phyloP scores from a whole-genome alignment of 2,888 invertebrate species.

The Daptonema setosum region DNA sequence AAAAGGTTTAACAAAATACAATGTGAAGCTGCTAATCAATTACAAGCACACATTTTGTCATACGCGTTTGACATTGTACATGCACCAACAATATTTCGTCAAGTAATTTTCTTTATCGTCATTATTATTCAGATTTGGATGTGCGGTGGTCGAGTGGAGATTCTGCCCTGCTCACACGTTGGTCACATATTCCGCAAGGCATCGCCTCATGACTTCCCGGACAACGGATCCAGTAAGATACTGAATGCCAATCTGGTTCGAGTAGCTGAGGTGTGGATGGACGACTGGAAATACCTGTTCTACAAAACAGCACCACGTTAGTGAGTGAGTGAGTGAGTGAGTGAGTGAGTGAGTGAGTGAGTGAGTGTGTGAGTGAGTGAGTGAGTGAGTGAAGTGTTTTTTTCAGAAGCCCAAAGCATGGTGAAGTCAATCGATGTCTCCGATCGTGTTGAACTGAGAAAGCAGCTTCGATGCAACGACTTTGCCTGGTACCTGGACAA shows the following conservation, averaged over 20 bases:
- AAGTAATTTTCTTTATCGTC: background rate
- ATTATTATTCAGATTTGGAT: conserved; percentile 22
- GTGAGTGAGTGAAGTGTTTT: background rate
- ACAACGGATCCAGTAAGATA: conserved; percentile 27
- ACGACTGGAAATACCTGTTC: conserved; percentile 32
- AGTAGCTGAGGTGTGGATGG: conserved; percentile 37
- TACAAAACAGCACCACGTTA: conserved; percentile 25
- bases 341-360: background rate
- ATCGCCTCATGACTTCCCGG: conserved; percentile 36
- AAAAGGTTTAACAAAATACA: too few relatives aligned
- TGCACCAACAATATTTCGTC: too few relatives aligned
- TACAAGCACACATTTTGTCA: too few relatives aligned
- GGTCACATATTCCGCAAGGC: conserved; percentile 27
- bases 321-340: conserved; percentile 5
- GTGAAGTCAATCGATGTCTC: conserved; percentile 18
- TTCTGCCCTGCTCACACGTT: conserved; percentile 26
- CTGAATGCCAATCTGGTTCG: conserved; percentile 34
- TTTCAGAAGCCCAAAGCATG: conserved; percentile 18
- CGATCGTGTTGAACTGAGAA: conserved; percentile 43
- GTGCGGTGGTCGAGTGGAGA: conserved; percentile 27
- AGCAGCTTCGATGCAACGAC: conserved; percentile 53
- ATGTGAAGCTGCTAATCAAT: too few relatives aligned
- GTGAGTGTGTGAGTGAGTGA: background rate
- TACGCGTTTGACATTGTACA: too few relatives aligned
- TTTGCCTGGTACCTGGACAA: conserved; percentile 82